Evolutionary conservation across 2,888 invertebrate species (phyloP).

Genomic region (Xanthorhoe designata): DNA sequence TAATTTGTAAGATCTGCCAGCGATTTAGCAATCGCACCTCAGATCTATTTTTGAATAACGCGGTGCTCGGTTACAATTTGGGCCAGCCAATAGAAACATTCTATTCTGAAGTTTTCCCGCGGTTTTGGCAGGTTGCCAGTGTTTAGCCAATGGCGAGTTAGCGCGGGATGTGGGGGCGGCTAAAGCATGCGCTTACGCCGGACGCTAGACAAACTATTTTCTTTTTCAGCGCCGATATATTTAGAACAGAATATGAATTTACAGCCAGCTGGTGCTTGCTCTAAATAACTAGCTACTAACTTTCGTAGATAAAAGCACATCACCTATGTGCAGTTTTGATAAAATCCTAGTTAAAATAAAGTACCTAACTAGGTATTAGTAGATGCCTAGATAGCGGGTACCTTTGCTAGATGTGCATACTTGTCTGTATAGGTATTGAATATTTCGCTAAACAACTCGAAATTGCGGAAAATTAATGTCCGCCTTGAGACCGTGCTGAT

Average conservation of each 20-base stretch:
- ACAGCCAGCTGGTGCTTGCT: slow-evolving; percentile 45
- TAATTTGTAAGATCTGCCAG: slow-evolving; percentile 7
- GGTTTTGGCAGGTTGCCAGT: slow-evolving; percentile 79
- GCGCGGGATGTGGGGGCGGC: slow-evolving; percentile 68
- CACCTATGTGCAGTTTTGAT: neutral
- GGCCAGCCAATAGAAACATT: slow-evolving; percentile 69
- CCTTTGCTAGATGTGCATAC: neutral
- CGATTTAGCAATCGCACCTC: slow-evolving; percentile 61
- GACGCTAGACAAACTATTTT: slow-evolving; percentile 54
- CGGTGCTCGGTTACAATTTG: slow-evolving; percentile 81
- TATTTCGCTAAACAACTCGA: slow-evolving; percentile 10
- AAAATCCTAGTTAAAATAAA: neutral
- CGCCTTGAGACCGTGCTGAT: slow-evolving; percentile 52
- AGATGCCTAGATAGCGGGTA: neutral
- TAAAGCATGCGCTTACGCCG: slow-evolving; percentile 60
- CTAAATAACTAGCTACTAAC: neutral
- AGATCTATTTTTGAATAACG: slow-evolving; percentile 84
- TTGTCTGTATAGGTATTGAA: neutral
- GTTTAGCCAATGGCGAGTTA: slow-evolving; percentile 69
- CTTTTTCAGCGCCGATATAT: slow-evolving; percentile 57
- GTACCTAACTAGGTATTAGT: no score
- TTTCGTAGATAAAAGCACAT: no score
- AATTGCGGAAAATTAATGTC: slow-evolving; percentile 57
- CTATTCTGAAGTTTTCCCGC: slow-evolving; percentile 72
- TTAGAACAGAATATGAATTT: slow-evolving; percentile 52